Evolutionary conservation across 2,888 invertebrate genomes (phyloP).

Genomic region (Cryptops parisi): DNA sequence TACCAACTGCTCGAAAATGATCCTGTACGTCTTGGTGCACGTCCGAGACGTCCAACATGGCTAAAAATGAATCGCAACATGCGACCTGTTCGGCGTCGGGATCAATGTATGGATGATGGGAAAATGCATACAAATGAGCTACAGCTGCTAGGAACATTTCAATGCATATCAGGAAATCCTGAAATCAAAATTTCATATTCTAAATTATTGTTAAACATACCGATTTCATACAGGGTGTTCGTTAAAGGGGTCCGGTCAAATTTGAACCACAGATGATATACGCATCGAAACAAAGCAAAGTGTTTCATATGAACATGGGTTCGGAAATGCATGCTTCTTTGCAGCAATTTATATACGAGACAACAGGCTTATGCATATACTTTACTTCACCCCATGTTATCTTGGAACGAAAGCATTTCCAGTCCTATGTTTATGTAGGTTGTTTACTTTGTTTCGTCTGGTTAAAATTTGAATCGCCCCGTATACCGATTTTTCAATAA

Average conservation of each 20-base stretch:
- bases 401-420: too few relatives aligned
- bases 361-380: too few relatives aligned
- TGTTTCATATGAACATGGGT: too few relatives aligned
- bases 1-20: slow-evolving; percentile 75
- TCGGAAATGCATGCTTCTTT: too few relatives aligned
- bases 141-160: slow-evolving; percentile 96
- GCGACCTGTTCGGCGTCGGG: slow-evolving; percentile 34
- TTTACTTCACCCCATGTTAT: too few relatives aligned
- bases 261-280: too few relatives aligned
- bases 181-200: slow-evolving; percentile 22
- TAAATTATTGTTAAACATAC: background rate
- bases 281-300: too few relatives aligned
- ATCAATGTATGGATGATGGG: slow-evolving; percentile 69
- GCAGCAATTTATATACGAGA: too few relatives aligned
- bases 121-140: slow-evolving; percentile 90
- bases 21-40: slow-evolving; percentile 84
- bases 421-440: too few relatives aligned
- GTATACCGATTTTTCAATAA: background rate
- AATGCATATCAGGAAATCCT: slow-evolving; percentile 92
- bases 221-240: background rate
- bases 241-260: background rate
- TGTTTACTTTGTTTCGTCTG: too few relatives aligned
- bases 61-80: slow-evolving; percentile 66
- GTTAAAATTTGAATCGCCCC: too few relatives aligned
- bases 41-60: slow-evolving; percentile 96